Evolutionary conservation across 35 echinoderm and acorn worm genomes (phyloP).

Genomic region (Chiridota heheva): DNA sequence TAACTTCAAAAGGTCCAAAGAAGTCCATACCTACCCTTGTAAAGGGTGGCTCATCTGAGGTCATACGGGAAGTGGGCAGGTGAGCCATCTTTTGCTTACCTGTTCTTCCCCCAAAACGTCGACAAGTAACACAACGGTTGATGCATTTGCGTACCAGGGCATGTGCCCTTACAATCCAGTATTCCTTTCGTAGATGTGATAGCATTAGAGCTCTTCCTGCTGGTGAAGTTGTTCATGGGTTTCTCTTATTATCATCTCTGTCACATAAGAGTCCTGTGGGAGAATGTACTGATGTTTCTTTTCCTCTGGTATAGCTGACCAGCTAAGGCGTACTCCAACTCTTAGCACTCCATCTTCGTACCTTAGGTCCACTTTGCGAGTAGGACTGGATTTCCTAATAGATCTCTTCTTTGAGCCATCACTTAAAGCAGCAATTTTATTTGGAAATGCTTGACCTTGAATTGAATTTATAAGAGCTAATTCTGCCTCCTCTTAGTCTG

Average conservation of each 20-base stretch:
- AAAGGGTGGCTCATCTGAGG: conserved; percentile 45
- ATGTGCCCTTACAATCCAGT: conserved; percentile 25
- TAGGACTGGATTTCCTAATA: conserved; percentile 41
- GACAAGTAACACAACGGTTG: conserved; percentile 28
- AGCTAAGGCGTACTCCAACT: conserved; percentile 55
- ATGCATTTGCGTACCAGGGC: conserved; percentile 32
- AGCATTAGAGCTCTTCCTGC: conserved; percentile 12
- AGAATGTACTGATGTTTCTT: conserved; percentile 61
- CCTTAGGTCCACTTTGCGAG: conserved; percentile 57
- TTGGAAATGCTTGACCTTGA: conserved; percentile 16
- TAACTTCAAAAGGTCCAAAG: conserved; percentile 66
- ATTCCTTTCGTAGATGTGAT: conserved; percentile 32
- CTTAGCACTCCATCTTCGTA: conserved; percentile 14
- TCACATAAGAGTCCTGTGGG: conserved; percentile 28
- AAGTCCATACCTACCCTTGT: conserved; percentile 52
- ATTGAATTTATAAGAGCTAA: conserved; percentile 5
- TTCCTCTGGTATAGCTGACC: conserved; percentile 45
- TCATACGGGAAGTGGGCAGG: conserved; percentile 18
- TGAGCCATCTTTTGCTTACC: conserved; percentile 55
- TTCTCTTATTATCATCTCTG: conserved; percentile 54
- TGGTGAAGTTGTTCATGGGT: conserved; percentile 41
- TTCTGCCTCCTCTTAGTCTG: conserved; percentile 16
- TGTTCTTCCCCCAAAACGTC: neutral
- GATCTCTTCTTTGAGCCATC: conserved; percentile 2
- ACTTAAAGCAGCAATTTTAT: conserved; percentile 12